These are phyloP conservation scores for Crypturellus tataupa DNA, from an alignment of 2,797 vertebrate species.

Conservation along the genomic window DNA sequence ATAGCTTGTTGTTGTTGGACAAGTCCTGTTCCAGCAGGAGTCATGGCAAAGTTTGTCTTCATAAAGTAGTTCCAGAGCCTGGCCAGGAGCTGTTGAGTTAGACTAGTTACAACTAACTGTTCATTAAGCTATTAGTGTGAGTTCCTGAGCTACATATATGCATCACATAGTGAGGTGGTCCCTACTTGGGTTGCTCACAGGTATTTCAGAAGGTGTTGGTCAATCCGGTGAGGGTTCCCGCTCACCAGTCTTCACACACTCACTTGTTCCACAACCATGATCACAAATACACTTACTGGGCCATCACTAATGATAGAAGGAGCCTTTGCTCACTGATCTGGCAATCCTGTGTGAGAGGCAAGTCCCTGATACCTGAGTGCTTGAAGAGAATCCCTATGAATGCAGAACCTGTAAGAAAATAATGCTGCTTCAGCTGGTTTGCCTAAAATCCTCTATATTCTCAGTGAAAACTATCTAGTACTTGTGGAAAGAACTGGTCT, in stretches of 20 bases:
- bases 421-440: conserved; percentile 19
- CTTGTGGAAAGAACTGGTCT: background rate
- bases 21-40: background rate
- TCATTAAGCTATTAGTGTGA: background rate
- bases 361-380: background rate
- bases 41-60: background rate
- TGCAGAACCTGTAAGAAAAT: background rate
- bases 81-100: background rate
- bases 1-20: background rate
- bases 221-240: rapidly evolving
- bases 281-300: background rate
- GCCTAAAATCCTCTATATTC: conserved; percentile 38
- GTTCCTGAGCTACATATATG: background rate
- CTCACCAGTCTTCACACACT: background rate
- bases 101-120: background rate
- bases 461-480: conserved; percentile 19
- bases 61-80: background rate
- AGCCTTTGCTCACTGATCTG: background rate
- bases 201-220: background rate
- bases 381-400: background rate
- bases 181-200: background rate
- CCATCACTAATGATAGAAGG: background rate
- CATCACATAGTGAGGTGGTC: background rate
- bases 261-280: background rate
- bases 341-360: background rate